Evolutionary conservation across 2,113 vertebrate species (phyloP).

Genomic region (Platysternon megacephalum): DNA sequence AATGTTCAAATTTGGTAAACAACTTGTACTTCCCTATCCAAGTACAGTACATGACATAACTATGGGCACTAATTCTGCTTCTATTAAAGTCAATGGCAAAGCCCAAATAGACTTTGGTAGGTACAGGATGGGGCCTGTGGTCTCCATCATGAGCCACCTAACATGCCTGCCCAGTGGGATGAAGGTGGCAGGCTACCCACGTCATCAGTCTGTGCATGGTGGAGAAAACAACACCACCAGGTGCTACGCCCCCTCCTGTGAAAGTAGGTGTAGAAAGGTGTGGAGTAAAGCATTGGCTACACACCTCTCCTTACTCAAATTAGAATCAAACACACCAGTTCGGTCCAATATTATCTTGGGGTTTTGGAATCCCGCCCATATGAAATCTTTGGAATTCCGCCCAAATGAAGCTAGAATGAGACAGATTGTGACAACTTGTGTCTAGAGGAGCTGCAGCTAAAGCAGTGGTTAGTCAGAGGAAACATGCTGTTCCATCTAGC

Average conservation of each 20-base stretch:
- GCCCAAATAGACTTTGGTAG: background rate
- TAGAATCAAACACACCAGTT: background rate
- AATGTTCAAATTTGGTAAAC: background rate
- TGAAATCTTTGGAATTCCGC: background rate
- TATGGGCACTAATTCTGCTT: background rate
- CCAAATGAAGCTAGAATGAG: background rate
- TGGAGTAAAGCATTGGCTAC: background rate
- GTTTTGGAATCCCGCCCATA: background rate
- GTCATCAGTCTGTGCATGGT: background rate
- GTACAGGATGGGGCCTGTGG: background rate
- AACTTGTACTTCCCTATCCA: background rate
- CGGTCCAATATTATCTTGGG: background rate
- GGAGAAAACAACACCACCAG: background rate
- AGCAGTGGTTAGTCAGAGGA: background rate
- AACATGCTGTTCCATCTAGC: background rate
- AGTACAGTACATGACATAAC: background rate
- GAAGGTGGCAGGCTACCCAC: background rate
- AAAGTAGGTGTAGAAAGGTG: background rate
- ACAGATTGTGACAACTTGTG: background rate
- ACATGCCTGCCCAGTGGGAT: background rate
- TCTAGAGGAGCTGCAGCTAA: background rate
- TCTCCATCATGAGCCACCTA: background rate
- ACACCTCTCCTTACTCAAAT: background rate
- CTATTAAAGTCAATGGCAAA: background rate
- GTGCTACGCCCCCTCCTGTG: background rate